Evolutionary conservation across 2,113 vertebrate species (phyloP).

Genomic region (Meleagris gallopavo): DNA sequence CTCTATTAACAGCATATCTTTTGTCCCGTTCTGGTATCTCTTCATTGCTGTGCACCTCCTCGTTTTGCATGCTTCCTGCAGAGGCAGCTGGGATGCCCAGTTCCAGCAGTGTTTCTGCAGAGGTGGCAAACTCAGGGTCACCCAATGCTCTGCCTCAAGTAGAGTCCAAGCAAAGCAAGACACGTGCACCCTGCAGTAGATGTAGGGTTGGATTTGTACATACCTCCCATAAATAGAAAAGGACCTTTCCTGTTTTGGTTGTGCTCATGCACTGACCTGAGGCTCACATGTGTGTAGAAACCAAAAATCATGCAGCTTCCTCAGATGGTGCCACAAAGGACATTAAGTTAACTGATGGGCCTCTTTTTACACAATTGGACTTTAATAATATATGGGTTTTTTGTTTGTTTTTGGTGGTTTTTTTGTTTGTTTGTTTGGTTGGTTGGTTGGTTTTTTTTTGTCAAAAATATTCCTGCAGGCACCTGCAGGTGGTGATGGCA

Average conservation of each 20-base stretch:
- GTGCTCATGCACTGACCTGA: accelerated
- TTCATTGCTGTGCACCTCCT: not conserved
- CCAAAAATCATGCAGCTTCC: not conserved
- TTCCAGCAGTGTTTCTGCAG: accelerated
- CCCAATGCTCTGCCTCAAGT: accelerated
- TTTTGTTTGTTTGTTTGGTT: too few relatives aligned
- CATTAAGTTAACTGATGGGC: not conserved
- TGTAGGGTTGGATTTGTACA: accelerated
- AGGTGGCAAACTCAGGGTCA: not conserved
- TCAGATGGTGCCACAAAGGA: accelerated
- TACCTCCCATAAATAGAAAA: not conserved
- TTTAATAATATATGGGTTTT: not conserved
- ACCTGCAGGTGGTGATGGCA: not conserved
- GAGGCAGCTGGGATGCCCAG: not conserved
- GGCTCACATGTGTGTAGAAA: accelerated
- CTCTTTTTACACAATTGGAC: not conserved
- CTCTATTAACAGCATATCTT: accelerated
- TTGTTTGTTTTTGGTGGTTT: too few relatives aligned
- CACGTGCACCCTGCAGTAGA: not conserved
- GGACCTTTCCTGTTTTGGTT: not conserved
- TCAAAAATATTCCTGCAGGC: not conserved
- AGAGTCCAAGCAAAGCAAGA: accelerated
- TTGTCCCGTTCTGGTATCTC: accelerated
- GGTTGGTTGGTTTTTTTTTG: not conserved
- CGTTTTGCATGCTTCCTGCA: accelerated